Evolutionary conservation across 2,888 invertebrate species (phyloP), one percentile per base, ranked within the genome.

Genomic region (Agrilus biguttatus): DNA sequence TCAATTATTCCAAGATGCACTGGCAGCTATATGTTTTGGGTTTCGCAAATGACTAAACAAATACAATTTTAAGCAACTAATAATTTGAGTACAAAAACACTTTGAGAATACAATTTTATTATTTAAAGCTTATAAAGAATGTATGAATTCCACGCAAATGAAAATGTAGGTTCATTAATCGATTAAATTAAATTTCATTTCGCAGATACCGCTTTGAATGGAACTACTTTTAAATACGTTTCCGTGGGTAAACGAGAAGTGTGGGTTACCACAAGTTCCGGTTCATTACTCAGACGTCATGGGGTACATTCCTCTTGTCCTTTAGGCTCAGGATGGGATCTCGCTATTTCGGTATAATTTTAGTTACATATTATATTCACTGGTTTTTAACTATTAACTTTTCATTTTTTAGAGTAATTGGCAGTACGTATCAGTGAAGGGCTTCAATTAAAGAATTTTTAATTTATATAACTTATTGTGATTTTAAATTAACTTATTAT

Each of bases 261-360:
- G 36, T 88, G 87, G 87, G 85, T 82, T 1, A 71, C 83, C 37
- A 77, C 83, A 10, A 68, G 76, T 39, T 79, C 79, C 49, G 84
- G 85, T 12, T 70, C 74, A 17, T 66, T 86, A 39, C 76, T 79
- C 48, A 74, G 81, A 45, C 73, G 91, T 42, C 74, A 80, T 48
- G 89, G 89, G 14, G 78, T 89, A 33, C 80, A 83, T 10, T 62
- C 69, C 37, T 75, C 75, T 33, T 80, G 80, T 67, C 80, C 82
- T 2, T 74, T 77, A 43, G 91, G 91, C 39, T 74, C 78, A 28
- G 80, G 80, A 23, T 92, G 91, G 91, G 79, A 78, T 55, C 68
- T 74, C 36, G 79, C 83, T 32, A 77, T 83, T 46, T 65, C 70
- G 47, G 75, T 75, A 49, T 28, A 68, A 69, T 52, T 36, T 35